Conservation (phyloP, 1,140 invertebrate species). For the Wiebesia pumilae region DNA sequence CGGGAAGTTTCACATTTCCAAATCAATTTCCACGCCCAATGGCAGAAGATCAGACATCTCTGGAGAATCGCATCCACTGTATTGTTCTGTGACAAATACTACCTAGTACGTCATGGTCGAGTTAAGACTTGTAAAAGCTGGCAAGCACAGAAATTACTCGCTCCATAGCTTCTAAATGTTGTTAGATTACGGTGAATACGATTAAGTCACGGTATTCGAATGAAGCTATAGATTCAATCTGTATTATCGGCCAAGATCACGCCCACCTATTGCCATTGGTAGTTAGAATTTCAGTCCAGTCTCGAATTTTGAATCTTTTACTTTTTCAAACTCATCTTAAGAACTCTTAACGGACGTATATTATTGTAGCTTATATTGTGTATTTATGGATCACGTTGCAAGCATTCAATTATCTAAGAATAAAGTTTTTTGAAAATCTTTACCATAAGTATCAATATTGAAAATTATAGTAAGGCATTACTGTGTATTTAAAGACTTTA, state of each 20-base stretch:
- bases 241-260: not conserved
- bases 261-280: not conserved
- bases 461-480: no score
- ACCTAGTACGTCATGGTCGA: not conserved
- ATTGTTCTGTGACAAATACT: not conserved
- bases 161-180: not conserved
- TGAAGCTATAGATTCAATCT: not conserved
- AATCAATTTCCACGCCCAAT: not conserved
- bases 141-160: not conserved
- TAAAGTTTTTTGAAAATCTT: no score
- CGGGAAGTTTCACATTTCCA: not conserved
- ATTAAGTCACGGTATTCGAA: not conserved
- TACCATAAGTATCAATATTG: no score
- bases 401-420: no score
- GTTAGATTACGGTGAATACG: conserved; percentile 18
- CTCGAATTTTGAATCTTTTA: not conserved
- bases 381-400: not conserved
- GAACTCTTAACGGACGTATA: not conserved
- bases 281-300: not conserved
- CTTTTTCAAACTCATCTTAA: not conserved
- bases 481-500: no score
- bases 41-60: not conserved
- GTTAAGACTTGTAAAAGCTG: not conserved
- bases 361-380: not conserved
- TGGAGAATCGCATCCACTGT: not conserved